These are phyloP conservation scores for Melipona quadrifasciata DNA, from an alignment of 1,140 invertebrate species.

Conservation along the genomic window DNA sequence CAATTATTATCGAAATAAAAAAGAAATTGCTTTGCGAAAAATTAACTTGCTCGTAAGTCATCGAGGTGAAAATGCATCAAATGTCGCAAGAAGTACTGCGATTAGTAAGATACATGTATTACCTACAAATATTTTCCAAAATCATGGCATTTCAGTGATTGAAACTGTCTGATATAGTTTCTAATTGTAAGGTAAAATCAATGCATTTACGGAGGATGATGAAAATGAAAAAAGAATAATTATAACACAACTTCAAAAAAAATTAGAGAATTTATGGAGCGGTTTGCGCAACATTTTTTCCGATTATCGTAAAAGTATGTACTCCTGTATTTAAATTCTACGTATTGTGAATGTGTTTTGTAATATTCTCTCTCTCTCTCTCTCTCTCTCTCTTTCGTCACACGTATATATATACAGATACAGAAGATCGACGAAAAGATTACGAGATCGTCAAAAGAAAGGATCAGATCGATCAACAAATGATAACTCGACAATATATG, in stretches of 20 bases:
- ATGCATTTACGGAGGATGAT: slow-evolving; percentile 62
- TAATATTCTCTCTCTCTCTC: not conserved
- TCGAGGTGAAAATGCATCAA: slow-evolving; percentile 50
- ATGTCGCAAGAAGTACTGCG: slow-evolving; percentile 57
- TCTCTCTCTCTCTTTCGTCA: not conserved
- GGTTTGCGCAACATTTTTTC: slow-evolving; percentile 59
- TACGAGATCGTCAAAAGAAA: slow-evolving; percentile 69
- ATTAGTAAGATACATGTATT: slow-evolving; percentile 60
- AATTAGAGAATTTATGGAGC: slow-evolving; percentile 51
- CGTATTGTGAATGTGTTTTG: no score
- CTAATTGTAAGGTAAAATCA: slow-evolving; percentile 57
- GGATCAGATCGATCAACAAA: slow-evolving; percentile 65
- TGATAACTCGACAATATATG: slow-evolving; percentile 66
- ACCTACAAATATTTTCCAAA: no score
- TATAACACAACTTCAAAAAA: slow-evolving; percentile 57
- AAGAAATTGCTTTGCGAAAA: slow-evolving; percentile 59
- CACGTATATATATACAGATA: slow-evolving; percentile 46
- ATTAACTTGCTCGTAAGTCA: slow-evolving; percentile 47
- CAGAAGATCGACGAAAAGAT: slow-evolving; percentile 55
- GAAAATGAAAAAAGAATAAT: slow-evolving; percentile 55
- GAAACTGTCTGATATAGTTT: no score
- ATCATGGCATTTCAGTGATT: not conserved
- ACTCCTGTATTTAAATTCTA: no score
- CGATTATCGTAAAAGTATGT: slow-evolving; percentile 70
- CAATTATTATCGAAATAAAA: slow-evolving; percentile 43